Evolutionary conservation across 2,888 invertebrate species (phyloP), one percentile per base, ranked within the genome.

Genomic region (Dryomyza anilis): DNA sequence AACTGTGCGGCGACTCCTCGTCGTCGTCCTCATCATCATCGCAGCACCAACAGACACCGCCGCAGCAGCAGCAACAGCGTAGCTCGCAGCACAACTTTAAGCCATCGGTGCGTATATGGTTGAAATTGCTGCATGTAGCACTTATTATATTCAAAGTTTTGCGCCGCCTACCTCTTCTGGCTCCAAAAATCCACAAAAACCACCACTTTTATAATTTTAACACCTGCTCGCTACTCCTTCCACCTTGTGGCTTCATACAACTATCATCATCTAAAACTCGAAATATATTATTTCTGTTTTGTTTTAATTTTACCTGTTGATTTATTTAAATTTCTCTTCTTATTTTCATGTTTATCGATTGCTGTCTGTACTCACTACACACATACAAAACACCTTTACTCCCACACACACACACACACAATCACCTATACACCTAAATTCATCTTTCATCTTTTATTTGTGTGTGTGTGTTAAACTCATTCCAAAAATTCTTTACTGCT

Each of bases 21-120:
- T 73, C 77, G 64, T 73, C 77, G 63, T 70, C 74, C 60, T 81
- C 85, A 27, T 46, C 45, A 83, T 80, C 79, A 72, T 78, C 81
- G 73, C 77, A 86, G 84, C 86, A 86, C 72, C n/a, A n/a, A n/a
- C 91, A 90, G 56, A 74, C 74, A 86, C 72, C 91, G 68, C 86
- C 86, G n/a, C n/a, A n/a, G n/a, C n/a, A n/a, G 72, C 91, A 91
- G 56, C 91, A 90, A 69, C 94, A 93, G 79, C 89, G 94, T 71
- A 92, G 91, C 80, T 92, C 93, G 55, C 89, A 90, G 79, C 92
- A 93, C 81, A 88, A 93, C 79, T 94, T 94, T 85, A 94, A 93
- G 83, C 94, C 94, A 72, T 92, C 93, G 93, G 93, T 93, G 85
- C 80, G 87, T 81, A 75, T 50, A 10, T 3, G 27, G 19, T 23